phyloP scores from a whole-genome alignment of 2,113 vertebrate species.

The Dasypus novemcinctus region DNA sequence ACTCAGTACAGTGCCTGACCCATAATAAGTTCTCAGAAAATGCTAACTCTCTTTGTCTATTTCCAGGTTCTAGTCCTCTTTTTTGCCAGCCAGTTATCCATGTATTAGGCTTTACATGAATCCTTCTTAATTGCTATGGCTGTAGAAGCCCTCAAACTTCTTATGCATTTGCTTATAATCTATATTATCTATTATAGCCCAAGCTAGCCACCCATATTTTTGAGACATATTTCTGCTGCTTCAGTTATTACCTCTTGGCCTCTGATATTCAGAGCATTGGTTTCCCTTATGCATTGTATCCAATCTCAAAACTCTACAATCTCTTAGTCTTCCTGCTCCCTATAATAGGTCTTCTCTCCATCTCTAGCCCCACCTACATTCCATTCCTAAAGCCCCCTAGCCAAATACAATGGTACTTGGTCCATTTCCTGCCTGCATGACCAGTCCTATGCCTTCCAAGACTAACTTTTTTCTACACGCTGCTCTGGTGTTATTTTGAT shows the following conservation, averaged over 20 bases:
- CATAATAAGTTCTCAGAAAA: neutral
- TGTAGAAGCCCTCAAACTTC: neutral
- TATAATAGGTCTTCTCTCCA: neutral
- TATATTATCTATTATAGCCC: neutral
- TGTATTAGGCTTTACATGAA: neutral
- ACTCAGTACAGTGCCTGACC: neutral
- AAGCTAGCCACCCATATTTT: neutral
- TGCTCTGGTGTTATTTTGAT: neutral
- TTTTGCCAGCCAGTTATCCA: neutral
- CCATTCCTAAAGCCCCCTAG: neutral
- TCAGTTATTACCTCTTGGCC: neutral
- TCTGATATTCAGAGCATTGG: neutral
- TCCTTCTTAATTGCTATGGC: neutral
- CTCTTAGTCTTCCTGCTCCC: neutral
- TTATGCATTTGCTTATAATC: neutral
- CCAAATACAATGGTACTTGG: neutral
- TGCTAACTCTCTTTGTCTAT: neutral
- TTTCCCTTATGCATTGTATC: neutral
- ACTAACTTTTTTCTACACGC: neutral
- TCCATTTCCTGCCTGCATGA: neutral
- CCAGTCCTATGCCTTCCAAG: neutral
- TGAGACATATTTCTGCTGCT: neutral
- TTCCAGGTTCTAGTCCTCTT: neutral
- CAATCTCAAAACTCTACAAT: neutral
- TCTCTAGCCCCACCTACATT: neutral